Base-by-base conservation (phyloP, 64 coral and sea anemone genomes). In the Trachythela sp. region DNA sequence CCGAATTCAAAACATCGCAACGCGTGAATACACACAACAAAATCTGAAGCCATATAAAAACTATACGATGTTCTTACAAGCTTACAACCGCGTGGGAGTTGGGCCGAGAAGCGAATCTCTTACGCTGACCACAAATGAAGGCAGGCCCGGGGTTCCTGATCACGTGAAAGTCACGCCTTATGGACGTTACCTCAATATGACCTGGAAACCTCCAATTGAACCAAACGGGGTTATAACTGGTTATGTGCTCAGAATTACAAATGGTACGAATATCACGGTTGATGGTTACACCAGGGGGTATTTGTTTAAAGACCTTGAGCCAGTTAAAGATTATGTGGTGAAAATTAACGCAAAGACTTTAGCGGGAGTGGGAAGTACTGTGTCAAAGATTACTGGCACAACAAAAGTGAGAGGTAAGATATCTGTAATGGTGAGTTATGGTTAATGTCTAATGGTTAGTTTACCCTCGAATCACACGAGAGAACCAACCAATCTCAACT, bases 191-290 rank as follows among this genome's bases (percentile, higher is more conserved):
- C 20, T 80, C 18, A 36, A 39, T 17, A 37, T 80, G 32, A 39
- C 4, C 26, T 80, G 75, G 75, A 39, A 80, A 39, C 27, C 75
- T 13, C 75, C 75, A 36, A 36, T 6, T 0, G 33, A 80, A 39
- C 75, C 13, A 80, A 80, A 80, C 32, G 75, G 75, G 0, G 33
- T 38, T 36, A 80, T 80, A 37, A 80, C 75, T 80, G 75, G 75
- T 39, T 80, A 80, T 30, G 20, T 35, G 9, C 27, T 80, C 20
- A 39, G 13, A 30, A 10, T 80, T 6, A 64, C 56, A 80, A 2
- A 80, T 35, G 32, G 8, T 80, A 38, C 13, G 31, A 36, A 2
- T 30, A 35, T 13, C 2, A 30, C 30, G 33, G 8, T 18, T 80
- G 9, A 17, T 59, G 6, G 5, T 26, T 20, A 64, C 4, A 64